Conservation (phyloP, 1,140 invertebrate genomes). For the Drosophila auraria region DNA sequence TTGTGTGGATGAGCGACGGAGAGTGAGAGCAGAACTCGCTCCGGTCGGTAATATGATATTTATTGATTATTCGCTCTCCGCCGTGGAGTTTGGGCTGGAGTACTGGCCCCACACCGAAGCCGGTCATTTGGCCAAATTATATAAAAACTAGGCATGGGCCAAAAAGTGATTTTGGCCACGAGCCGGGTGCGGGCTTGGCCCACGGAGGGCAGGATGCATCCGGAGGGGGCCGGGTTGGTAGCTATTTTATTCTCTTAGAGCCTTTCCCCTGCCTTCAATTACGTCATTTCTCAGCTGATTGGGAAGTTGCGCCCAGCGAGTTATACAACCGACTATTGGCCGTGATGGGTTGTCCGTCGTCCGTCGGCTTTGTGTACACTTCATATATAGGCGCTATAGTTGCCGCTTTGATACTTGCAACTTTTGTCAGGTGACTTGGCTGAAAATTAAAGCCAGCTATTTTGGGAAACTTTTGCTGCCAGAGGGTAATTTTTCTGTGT, state of each 20-base stretch:
- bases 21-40: conserved; percentile 1
- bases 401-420: conserved; percentile 13
- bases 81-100: conserved; percentile 48
- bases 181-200: neutral
- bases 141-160: conserved; percentile 31
- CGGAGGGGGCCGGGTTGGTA: neutral
- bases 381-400: conserved; percentile 10
- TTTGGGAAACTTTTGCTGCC: conserved; percentile 5
- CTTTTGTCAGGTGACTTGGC: conserved; percentile 10
- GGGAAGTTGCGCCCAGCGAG: conserved; percentile 17
- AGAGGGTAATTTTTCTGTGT: conserved; percentile 16
- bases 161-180: conserved; percentile 7
- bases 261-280: conserved; percentile 55
- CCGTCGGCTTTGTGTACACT: conserved; percentile 1
- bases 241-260: conserved; percentile 1
- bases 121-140: conserved; percentile 46
- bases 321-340: conserved; percentile 17
- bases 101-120: conserved; percentile 7
- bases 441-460: conserved; percentile 10
- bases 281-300: conserved; percentile 83
- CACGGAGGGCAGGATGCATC: neutral
- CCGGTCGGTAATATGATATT: conserved; percentile 62
- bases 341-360: conserved; percentile 2
- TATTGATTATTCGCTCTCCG: conserved; percentile 69
- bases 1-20: neutral